Evolutionary conservation across 2,888 invertebrate genomes (phyloP).

Genomic region (Drosophila nr. perissopoda): DNA sequence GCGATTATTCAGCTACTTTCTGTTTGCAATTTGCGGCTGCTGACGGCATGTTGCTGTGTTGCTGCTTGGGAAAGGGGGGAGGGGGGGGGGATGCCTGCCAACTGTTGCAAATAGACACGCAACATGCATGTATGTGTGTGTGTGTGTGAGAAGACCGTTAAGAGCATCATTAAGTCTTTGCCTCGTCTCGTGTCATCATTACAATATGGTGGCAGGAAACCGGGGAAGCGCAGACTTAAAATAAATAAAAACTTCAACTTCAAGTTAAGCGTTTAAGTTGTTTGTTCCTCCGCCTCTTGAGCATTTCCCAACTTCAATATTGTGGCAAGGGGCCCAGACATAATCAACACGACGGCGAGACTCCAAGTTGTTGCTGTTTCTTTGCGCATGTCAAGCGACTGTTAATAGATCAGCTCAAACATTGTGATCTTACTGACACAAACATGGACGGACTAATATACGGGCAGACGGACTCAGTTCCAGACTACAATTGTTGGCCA

Average conservation of each 20-base stretch:
- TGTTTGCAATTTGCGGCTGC: conserved; percentile 55
- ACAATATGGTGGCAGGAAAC: conserved; percentile 46
- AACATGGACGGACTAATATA: conserved; percentile 4
- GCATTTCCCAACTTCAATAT: conserved; percentile 74
- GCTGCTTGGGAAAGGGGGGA: fast-evolving
- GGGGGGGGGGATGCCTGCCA: conserved; percentile 21
- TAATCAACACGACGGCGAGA: conserved; percentile 44
- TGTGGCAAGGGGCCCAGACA: conserved; percentile 68
- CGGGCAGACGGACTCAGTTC: conserved; percentile 12
- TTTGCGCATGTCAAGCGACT: conserved; percentile 45
- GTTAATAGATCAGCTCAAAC: conserved; percentile 74
- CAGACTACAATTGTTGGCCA: conserved; percentile 11
- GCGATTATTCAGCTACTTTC: conserved; percentile 65
- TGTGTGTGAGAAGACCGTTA: conserved; percentile 52
- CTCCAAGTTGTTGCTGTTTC: not conserved
- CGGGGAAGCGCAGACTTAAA: conserved; percentile 63
- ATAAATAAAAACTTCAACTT: conserved; percentile 78
- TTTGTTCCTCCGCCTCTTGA: conserved; percentile 74
- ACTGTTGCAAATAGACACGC: conserved; percentile 57
- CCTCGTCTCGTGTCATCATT: conserved; percentile 41
- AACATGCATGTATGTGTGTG: conserved; percentile 25
- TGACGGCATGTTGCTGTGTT: conserved; percentile 23
- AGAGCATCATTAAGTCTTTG: conserved; percentile 70
- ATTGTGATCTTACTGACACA: conserved; percentile 60
- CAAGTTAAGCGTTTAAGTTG: conserved; percentile 75